Base-by-base conservation (phyloP, 2,113 vertebrate species). In the Eulemur macaco region DNA sequence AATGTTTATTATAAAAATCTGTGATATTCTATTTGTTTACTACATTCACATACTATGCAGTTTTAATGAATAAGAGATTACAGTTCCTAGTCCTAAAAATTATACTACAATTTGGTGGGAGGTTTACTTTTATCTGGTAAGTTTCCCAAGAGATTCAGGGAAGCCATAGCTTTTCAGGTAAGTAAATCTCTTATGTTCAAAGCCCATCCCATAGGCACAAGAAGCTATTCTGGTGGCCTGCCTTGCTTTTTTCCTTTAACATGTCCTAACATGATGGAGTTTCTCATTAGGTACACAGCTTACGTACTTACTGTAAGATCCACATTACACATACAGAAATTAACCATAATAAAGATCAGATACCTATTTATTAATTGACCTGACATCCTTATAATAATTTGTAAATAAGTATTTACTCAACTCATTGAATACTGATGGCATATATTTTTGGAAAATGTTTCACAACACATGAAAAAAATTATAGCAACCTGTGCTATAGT, bases 371-470 rank as follows among this genome's bases (percentile, higher is more conserved):
- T 71, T 85, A 80, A 45, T 54, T 74, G 34, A 77, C 56, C 60
- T 86, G 39, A 63, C 21, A 50, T 94, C 89, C 21, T 90, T 85
- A 78, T 7, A 66, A 34, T 88, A 60, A 83, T 83, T 68, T 58
- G 31, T 89, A 85, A 92, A 83, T 76, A 73, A 74, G 18, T 86
- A 1, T 94, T 89, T 68, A 63, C 25, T 12, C 34, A 63, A 45
- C 29, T 86, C n/a, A 86, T 27, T 71, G 66, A 95, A 66, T 81
- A 56, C 20, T 6, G 6, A 85, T 74, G 39, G 56, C 23, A n/a
- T 42, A 29, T 6, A 52, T 27, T 90, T 96, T 96, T 81, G 56
- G 66, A 77, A 95, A 85, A 73, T n/a, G 5, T 88, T 96, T 89
- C 10, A 90, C 74, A 91, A 58, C 54, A 81, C 6, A 8, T 39